Conservation (phyloP, 2,113 vertebrate genomes). For the Calonectris borealis region DNA sequence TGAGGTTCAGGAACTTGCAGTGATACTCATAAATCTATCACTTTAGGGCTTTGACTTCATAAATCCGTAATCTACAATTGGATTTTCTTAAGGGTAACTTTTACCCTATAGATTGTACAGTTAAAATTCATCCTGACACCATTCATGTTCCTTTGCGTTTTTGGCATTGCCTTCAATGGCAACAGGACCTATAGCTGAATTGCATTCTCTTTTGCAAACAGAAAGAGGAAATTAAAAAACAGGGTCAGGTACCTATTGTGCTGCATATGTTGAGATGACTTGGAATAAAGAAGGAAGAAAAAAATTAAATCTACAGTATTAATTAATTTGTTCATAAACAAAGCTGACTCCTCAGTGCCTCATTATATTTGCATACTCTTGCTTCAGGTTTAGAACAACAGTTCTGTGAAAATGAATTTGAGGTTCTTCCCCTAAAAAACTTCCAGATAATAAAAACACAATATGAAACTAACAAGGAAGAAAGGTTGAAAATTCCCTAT, state of each 20-base stretch:
- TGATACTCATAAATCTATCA: neutral
- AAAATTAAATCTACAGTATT: neutral
- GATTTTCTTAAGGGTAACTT: neutral
- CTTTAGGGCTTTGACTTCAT: neutral
- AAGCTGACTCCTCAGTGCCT: neutral
- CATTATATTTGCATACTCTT: neutral
- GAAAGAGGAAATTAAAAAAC: neutral
- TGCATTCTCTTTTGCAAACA: neutral
- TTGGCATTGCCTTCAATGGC: neutral
- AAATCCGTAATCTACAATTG: neutral
- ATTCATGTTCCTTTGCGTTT: neutral
- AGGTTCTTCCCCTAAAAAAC: neutral
- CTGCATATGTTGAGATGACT: neutral
- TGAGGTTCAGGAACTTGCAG: neutral
- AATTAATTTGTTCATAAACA: neutral
- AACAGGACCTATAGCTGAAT: neutral
- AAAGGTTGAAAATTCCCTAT: neutral
- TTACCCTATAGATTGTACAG: neutral
- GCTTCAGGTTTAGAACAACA: neutral
- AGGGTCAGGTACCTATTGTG: neutral
- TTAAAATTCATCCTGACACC: neutral
- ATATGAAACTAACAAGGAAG: neutral
- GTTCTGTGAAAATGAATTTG: neutral
- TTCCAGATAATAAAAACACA: neutral
- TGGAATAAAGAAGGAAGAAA: neutral